Conservation (phyloP, 2,113 vertebrate species). For the Perca schrenkii region DNA sequence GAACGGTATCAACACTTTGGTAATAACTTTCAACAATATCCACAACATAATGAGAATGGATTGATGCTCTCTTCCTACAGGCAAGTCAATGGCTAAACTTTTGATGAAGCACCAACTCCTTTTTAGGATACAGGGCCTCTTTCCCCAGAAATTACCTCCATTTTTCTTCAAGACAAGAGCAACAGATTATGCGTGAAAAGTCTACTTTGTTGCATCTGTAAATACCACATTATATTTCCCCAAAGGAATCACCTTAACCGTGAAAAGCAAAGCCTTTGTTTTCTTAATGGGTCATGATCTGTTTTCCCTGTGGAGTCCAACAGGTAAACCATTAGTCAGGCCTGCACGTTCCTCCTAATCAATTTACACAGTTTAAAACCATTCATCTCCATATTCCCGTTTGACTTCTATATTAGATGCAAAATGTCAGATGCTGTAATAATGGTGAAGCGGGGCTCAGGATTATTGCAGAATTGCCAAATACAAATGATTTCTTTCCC, state of each 20-base stretch:
- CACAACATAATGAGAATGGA: constrained; percentile 20
- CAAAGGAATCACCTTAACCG: constrained; percentile 53
- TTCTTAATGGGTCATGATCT: constrained; percentile 71
- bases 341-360: constrained; percentile 58
- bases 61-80: constrained; percentile 18
- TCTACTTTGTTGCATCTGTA: constrained; percentile 59
- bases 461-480: constrained; percentile 74
- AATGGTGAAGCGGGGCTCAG: constrained; percentile 56
- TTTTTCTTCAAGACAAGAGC: constrained; percentile 60
- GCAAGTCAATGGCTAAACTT: constrained; percentile 37
- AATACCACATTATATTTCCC: constrained; percentile 71
- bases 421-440: constrained; percentile 75
- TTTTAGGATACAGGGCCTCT: constrained; percentile 22
- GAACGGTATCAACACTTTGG: not conserved
- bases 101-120: constrained; percentile 47
- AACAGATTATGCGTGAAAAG: constrained; percentile 58
- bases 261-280: constrained; percentile 63
- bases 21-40: constrained; percentile 1
- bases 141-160: constrained; percentile 53
- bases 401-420: constrained; percentile 75
- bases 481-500: constrained; percentile 64
- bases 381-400: constrained; percentile 74
- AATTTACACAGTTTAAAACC: constrained; percentile 66
- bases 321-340: constrained; percentile 71
- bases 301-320: constrained; percentile 62